Evolutionary conservation across 2,797 vertebrate genomes (phyloP).

Genomic region (Cetoscarus ocellatus): DNA sequence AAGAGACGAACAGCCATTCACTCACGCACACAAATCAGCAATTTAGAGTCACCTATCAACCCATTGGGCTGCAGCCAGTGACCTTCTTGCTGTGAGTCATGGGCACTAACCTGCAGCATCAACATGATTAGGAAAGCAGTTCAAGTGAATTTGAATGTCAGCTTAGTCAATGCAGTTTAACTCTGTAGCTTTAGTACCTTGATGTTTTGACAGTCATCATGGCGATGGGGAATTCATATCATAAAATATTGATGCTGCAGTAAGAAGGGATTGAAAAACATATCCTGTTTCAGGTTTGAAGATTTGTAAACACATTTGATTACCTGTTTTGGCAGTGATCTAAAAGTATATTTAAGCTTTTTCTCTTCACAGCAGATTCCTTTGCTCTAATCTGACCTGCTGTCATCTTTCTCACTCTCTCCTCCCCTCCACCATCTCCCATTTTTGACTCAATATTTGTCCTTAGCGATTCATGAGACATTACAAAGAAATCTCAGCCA

Average conservation of each 20-base stretch:
- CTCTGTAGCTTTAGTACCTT: not conserved
- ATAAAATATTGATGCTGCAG: not conserved
- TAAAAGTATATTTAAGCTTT: not conserved
- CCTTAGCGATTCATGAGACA: constrained; percentile 71
- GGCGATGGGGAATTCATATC: too few relatives aligned
- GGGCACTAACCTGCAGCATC: too few relatives aligned
- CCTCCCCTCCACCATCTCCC: not conserved
- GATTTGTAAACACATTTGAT: not conserved
- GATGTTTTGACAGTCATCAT: too few relatives aligned
- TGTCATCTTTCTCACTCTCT: constrained; percentile 8
- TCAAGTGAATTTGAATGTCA: not conserved
- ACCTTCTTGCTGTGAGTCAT: too few relatives aligned
- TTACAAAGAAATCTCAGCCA: constrained; percentile 66
- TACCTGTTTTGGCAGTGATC: not conserved
- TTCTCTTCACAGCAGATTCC: not conserved
- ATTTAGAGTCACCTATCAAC: too few relatives aligned
- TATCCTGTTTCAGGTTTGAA: not conserved
- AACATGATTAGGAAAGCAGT: not conserved
- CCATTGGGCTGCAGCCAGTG: too few relatives aligned
- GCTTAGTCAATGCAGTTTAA: too few relatives aligned
- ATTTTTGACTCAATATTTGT: constrained; percentile 34
- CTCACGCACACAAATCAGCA: too few relatives aligned
- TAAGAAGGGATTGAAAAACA: not conserved
- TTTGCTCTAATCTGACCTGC: constrained; percentile 9
- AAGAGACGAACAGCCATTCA: too few relatives aligned